phyloP scores from a whole-genome alignment of 1,140 invertebrate species.

The Pollicipes pollicipes region DNA sequence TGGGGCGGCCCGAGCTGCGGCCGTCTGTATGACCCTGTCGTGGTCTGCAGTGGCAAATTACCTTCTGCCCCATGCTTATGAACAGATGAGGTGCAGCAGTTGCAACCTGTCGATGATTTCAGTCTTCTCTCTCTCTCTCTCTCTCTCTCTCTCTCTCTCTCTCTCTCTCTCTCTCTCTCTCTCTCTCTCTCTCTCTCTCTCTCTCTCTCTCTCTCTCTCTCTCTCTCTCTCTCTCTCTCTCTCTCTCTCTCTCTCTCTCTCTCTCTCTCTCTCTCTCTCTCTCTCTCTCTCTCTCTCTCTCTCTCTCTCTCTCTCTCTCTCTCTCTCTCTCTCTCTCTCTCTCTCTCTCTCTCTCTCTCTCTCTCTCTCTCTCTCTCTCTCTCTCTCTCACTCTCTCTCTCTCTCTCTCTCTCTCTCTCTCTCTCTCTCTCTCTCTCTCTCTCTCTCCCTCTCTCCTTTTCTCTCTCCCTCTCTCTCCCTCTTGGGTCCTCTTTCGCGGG shows the following conservation, averaged over 20 bases:
- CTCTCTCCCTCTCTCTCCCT: neutral
- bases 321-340: constrained; percentile 4
- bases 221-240: constrained; percentile 6
- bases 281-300: constrained; percentile 7
- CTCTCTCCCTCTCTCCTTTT: constrained; percentile 5
- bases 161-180: constrained; percentile 1
- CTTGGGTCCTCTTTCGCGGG: neutral
- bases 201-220: constrained; percentile 5
- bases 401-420: constrained; percentile 6
- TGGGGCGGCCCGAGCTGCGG: too few relatives aligned
- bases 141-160: constrained; percentile 1
- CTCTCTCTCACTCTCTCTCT: constrained; percentile 4
- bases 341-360: constrained; percentile 1
- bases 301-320: constrained; percentile 1
- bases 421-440: constrained; percentile 8
- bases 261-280: neutral
- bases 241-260: neutral
- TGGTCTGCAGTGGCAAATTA: too few relatives aligned
- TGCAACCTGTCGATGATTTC: too few relatives aligned
- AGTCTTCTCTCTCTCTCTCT: neutral
- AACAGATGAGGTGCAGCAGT: too few relatives aligned
- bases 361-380: constrained; percentile 5
- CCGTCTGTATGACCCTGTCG: too few relatives aligned
- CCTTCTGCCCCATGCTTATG: too few relatives aligned
- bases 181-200: constrained; percentile 6